phyloP scores from a whole-genome alignment of 2,797 vertebrate species.

The Coregonus sp. region DNA sequence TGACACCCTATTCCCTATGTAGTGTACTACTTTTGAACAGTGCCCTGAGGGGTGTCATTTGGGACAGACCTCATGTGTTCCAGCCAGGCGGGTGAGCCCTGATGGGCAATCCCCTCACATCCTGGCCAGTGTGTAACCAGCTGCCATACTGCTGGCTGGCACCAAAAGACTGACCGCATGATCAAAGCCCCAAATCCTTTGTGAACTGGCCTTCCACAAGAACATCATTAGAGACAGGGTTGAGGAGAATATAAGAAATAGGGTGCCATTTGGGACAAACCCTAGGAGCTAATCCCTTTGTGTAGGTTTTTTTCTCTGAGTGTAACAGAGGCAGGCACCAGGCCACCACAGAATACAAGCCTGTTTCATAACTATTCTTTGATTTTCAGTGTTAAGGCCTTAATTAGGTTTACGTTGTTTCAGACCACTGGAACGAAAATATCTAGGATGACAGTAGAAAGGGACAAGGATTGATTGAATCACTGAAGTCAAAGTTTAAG shows the following conservation, averaged over 20 bases:
- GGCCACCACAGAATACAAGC: neutral
- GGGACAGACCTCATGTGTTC: neutral
- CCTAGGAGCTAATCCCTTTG: too few species aligned
- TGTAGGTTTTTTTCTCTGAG: too few species aligned
- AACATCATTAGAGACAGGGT: neutral
- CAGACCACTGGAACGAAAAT: neutral
- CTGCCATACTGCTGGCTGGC: neutral
- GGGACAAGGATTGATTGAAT: neutral
- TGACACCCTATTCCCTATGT: too few species aligned
- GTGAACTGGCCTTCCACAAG: neutral
- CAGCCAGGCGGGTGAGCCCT: neutral
- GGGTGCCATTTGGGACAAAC: too few species aligned
- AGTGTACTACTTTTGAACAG: too few species aligned
- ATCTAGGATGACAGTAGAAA: neutral
- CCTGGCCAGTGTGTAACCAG: neutral
- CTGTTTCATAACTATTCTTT: neutral
- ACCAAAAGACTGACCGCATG: neutral
- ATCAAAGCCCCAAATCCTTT: neutral
- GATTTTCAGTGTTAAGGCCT: neutral
- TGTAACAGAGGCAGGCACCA: neutral
- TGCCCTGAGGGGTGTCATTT: neutral
- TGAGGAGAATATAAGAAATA: neutral
- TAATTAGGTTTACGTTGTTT: neutral
- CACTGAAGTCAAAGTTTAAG: neutral
- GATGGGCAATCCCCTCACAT: neutral